Base-by-base conservation (phyloP, 2,113 vertebrate species). In the Misgurnus mizolepis region DNA sequence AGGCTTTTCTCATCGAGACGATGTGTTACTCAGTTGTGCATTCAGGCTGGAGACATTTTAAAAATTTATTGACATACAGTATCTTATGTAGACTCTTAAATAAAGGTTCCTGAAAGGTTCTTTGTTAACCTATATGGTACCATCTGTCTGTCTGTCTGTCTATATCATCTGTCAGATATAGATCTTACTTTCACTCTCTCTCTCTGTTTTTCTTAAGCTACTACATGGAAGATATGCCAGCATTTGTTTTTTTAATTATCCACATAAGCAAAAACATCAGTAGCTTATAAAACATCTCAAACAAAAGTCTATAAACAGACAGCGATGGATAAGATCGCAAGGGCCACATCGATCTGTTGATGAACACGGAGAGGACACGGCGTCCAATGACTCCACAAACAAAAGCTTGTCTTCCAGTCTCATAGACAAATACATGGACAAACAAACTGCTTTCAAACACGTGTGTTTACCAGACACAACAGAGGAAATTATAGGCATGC, bases 261-360 rank as follows among this genome's bases (percentile, higher is more conserved):
- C 55, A 14, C 39, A 11, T 40, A 41, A 67, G 58, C 62, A 76
- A 79, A 82, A 43, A 80, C 68, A 55, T 85, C 72, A 85, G 80
- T 68, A 64, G 50, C n/a, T 78, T 60, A 64, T 84, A 80, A 83
- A 82, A 45, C 15, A 84, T 68, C 67, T 60, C n/a, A 83, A 80
- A 80, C 60, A 61, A 61, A 66, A 82, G 77, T 85, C 69, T 55
- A 79, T 83, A 71, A 86, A 85, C 75, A 83, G 56, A 17, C 41
- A 40, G 47, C 56, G 18, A 40, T 66, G 67, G 45, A 55, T 66
- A 58, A 67, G 65, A 41, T 47, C 6, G 61, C 66, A 79, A 71
- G 71, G 27, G 18, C 22, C 47, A 50, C 49, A 68, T 62, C 67
- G 81, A 83, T 56, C 78, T 75, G 76, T 68, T n/a, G 17, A 60